These are phyloP conservation scores for Crotalus tigris DNA, from an alignment of 2,113 vertebrate species.

Conservation along the genomic window DNA sequence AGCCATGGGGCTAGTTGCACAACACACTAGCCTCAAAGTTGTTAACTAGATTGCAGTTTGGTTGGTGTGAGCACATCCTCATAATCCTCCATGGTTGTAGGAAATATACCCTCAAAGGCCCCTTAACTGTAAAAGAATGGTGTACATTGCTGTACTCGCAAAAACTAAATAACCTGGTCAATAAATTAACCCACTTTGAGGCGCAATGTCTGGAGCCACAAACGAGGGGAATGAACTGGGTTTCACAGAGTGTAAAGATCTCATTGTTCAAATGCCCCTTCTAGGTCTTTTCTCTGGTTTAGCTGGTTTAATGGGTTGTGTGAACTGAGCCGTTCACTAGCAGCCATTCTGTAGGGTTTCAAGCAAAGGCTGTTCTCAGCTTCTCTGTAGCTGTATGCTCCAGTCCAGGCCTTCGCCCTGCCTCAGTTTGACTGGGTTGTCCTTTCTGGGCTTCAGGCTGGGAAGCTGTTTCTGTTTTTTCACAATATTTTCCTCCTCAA, in stretches of 20 bases:
- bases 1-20: not conserved
- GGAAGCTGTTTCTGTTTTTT: not conserved
- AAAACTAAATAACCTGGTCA: not conserved
- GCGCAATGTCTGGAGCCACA: not conserved
- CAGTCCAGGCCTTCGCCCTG: not conserved
- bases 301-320: not conserved
- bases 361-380: not conserved
- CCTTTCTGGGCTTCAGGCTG: not conserved
- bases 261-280: not conserved
- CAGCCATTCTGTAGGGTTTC: not conserved
- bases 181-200: not conserved
- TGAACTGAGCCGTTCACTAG: not conserved
- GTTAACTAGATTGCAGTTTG: not conserved
- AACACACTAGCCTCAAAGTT: not conserved
- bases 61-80: not conserved
- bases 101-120: not conserved
- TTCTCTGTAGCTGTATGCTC: not conserved
- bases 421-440: not conserved
- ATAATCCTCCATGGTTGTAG: not conserved
- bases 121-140: not conserved
- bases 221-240: not conserved
- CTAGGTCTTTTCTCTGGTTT: not conserved
- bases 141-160: not conserved
- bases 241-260: not conserved
- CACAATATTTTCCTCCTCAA: not conserved